phyloP scores from a whole-genome alignment of 2,888 invertebrate genomes.

The Aleiodes leptofemur region DNA sequence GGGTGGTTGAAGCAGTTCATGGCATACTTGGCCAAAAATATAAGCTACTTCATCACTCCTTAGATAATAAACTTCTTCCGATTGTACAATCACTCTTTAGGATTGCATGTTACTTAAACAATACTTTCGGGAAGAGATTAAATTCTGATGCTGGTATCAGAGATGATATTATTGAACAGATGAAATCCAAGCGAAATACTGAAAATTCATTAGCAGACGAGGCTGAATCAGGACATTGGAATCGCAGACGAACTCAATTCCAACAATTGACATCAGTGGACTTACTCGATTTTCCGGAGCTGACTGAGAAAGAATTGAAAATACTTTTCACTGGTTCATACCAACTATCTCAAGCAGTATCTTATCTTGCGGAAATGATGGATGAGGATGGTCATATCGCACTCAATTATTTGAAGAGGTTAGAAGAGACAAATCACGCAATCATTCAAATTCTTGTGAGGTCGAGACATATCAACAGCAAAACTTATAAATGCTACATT shows the following conservation, averaged over 20 bases:
- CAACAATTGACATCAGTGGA: conserved; percentile 43
- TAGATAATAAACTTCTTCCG: too few species aligned
- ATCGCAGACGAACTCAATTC: conserved; percentile 36
- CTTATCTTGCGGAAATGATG: conserved; percentile 55
- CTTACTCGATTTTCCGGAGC: conserved; percentile 53
- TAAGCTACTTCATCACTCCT: too few species aligned
- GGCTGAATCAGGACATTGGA: too few species aligned
- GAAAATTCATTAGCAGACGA: too few species aligned
- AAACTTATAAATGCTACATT: conserved; percentile 9
- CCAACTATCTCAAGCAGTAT: conserved; percentile 51
- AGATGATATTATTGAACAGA: too few species aligned
- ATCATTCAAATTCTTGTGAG: conserved; percentile 7
- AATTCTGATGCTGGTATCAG: too few species aligned
- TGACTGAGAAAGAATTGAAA: conserved; percentile 50
- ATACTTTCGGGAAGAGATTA: too few species aligned
- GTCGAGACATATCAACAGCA: conserved; percentile 17
- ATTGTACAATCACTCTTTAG: too few species aligned
- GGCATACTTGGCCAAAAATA: too few species aligned
- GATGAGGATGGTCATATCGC: conserved; percentile 49
- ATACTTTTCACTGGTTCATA: conserved; percentile 40
- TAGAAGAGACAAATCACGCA: background rate
- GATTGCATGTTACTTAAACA: too few species aligned
- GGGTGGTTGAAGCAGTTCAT: too few species aligned
- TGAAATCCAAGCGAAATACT: too few species aligned
- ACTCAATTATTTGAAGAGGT: conserved; percentile 43